A percentile compares a stretch with the other conserved stretches of the same genome.
These are phyloP conservation scores for Baryphthengus martii DNA, from an alignment of 2,113 vertebrate genomes.

Conservation along the genomic window DNA sequence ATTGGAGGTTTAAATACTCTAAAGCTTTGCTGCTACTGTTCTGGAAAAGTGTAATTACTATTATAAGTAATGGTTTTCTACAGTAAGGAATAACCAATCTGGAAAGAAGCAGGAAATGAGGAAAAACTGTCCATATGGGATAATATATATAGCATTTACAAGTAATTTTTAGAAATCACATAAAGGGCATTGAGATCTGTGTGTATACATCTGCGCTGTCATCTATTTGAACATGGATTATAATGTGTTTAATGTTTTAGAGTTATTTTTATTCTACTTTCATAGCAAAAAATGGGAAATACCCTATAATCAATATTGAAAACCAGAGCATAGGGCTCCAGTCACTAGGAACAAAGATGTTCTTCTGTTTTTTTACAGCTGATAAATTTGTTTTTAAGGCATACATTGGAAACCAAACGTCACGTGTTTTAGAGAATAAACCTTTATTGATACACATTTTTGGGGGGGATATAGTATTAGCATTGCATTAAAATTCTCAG, in stretches of 20 bases:
- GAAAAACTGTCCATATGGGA: background rate
- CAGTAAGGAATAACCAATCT: background rate
- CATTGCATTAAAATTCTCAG: conserved; percentile 42
- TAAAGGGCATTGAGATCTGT: background rate
- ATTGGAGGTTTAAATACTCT: background rate
- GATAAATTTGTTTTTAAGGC: conserved; percentile 68
- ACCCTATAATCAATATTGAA: conserved; percentile 48
- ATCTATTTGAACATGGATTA: background rate
- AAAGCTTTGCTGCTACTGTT: background rate
- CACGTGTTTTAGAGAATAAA: conserved; percentile 20
- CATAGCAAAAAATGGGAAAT: conserved; percentile 11
- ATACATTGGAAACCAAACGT: conserved; percentile 56
- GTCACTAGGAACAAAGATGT: conserved; percentile 70
- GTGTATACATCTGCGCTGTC: background rate
- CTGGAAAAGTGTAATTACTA: background rate
- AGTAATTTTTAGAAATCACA: background rate
- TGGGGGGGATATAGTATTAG: conserved; percentile 22
- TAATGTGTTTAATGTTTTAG: background rate
- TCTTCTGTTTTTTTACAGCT: conserved; percentile 71
- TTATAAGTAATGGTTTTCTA: background rate
- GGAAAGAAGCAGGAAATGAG: background rate
- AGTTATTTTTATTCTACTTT: conserved; percentile 51
- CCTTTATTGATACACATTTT: conserved; percentile 20
- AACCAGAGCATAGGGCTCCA: conserved; percentile 54
- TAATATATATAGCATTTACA: background rate